Evolutionary conservation across 2,888 invertebrate species (phyloP).

Genomic region (Hetaerina titia): DNA sequence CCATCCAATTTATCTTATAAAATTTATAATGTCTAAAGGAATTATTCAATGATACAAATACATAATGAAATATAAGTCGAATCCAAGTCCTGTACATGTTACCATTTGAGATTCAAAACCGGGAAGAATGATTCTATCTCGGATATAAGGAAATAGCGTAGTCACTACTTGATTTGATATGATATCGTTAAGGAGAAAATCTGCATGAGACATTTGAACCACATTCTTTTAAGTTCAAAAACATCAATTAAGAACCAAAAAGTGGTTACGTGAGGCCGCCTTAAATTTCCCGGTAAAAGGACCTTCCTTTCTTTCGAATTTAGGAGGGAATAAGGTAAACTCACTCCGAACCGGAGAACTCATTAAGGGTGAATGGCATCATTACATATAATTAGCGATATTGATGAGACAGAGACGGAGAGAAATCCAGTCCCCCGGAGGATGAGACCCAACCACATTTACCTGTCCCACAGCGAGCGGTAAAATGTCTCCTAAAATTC

Average conservation of each 20-base stretch:
- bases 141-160: too few relatives aligned
- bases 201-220: not conserved
- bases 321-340: not conserved
- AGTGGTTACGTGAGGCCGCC: not conserved
- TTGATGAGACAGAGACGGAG: not conserved
- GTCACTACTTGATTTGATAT: not conserved
- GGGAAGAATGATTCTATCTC: too few relatives aligned
- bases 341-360: not conserved
- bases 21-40: too few relatives aligned
- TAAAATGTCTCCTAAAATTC: conserved; percentile 14
- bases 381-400: not conserved
- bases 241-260: not conserved
- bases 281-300: not conserved
- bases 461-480: not conserved
- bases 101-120: too few relatives aligned
- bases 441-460: not conserved
- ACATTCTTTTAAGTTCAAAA: not conserved
- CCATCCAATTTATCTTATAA: too few relatives aligned
- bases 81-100: too few relatives aligned
- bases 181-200: not conserved
- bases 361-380: not conserved
- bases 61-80: too few relatives aligned
- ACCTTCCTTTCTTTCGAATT: not conserved
- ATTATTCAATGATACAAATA: too few relatives aligned
- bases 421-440: not conserved